Evolutionary conservation across 2,113 vertebrate genomes (phyloP), one percentile per base, ranked within the genome.

Genomic region (Scomber scombrus): DNA sequence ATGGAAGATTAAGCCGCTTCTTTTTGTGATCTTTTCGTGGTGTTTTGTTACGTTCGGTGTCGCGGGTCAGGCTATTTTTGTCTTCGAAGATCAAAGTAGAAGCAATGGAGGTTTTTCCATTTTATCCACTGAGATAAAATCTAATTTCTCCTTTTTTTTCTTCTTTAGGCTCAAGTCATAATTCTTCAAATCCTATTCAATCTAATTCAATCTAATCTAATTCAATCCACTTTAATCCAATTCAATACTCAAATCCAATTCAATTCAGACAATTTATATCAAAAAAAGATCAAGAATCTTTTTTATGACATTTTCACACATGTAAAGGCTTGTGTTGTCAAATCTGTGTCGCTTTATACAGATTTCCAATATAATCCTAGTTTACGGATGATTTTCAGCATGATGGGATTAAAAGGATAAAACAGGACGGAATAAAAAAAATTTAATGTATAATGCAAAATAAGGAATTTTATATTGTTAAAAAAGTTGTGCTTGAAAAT

Each of bases 291-390:
- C 11, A 65, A 40, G 62, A 19, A 5, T 14, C n/a, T 26, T 26
- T 3, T 13, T 0, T 40, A 11, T 65, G 78, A 64, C 57, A 54
- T 81, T 81, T 72, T 45, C 16, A 3, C 52, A n/a, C 34, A 71
- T 1, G 31, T 34, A 34, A 2, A 52, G 21, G 19, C 23, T 62
- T 0, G 49, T 78, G 67, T 67, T 58, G 34, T 54, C 23, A 40
- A 40, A 40, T 40, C 9, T 8, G 34, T 40, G 34, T 6, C 34
- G 34, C 8, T 2, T 40, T 40, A 40, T 9, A 9, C 34, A 40
- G 7, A 40, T 40, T 9, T 10, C 7, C 34, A 9, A 40, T 40
- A 40, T 40, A 40, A 40, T 40, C 34, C 8, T 6, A 40, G 34
- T 40, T 40, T 40, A 2, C 2, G 34, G 34, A 9, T 8, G 34